Evolutionary conservation across 2,797 vertebrate species (phyloP).

Genomic region (Arvicola amphibius): DNA sequence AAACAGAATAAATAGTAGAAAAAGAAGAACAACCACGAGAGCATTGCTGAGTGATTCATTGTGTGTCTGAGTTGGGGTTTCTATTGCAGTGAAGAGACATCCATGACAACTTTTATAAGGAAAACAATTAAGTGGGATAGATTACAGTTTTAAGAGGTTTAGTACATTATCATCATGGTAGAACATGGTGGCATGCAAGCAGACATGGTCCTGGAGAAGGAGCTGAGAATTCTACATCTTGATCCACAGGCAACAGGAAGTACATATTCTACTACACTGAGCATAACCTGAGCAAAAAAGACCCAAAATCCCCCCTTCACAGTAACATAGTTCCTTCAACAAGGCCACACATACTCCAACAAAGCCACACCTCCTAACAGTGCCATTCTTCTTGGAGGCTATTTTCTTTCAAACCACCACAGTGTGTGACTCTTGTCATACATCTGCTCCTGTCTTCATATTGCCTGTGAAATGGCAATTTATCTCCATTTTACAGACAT

Average conservation of each 20-base stretch:
- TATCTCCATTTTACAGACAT: neutral
- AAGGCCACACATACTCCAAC: neutral
- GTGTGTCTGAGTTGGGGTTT: neutral
- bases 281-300: neutral
- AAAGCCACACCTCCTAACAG: neutral
- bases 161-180: neutral
- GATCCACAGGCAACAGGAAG: neutral
- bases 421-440: neutral
- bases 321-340: neutral
- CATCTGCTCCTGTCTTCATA: neutral
- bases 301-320: neutral
- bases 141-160: neutral
- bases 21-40: neutral
- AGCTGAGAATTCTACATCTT: neutral
- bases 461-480: neutral
- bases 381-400: neutral
- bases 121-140: neutral
- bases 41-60: neutral
- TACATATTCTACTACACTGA: neutral
- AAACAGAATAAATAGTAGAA: neutral
- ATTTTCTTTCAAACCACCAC: neutral
- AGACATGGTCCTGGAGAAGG: neutral
- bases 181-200: neutral
- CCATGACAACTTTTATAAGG: neutral
- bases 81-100: neutral